Evolutionary conservation across 1,140 invertebrate genomes (phyloP).

Genomic region (Dendroctonus valens): DNA sequence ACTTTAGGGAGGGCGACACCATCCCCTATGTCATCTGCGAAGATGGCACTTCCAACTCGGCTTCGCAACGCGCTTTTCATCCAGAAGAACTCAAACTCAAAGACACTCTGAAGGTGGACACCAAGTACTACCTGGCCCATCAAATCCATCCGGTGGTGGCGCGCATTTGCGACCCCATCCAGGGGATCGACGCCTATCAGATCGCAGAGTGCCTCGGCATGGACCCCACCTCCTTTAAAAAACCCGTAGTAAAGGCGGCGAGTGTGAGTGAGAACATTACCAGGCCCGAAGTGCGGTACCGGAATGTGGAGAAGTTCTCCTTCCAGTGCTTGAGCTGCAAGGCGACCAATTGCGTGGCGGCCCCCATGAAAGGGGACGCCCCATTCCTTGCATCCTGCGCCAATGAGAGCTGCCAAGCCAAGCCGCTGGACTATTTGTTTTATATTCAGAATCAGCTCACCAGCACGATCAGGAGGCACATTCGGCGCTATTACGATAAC

Average conservation of each 20-base stretch:
- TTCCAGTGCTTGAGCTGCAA: constrained; percentile 64
- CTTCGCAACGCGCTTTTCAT: constrained; percentile 93
- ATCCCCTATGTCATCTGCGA: constrained; percentile 95
- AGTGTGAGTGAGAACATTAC: constrained; percentile 48
- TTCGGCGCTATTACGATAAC: constrained; percentile 74
- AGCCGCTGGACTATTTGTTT: constrained; percentile 63
- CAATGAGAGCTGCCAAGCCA: constrained; percentile 63
- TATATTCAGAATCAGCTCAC: constrained; percentile 73
- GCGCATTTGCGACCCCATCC: constrained; percentile 92
- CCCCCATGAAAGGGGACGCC: constrained; percentile 52
- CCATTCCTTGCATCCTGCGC: constrained; percentile 64
- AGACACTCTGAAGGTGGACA: constrained; percentile 72
- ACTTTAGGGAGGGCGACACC: constrained; percentile 90
- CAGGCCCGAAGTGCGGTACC: constrained; percentile 68
- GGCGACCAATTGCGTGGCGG: constrained; percentile 58
- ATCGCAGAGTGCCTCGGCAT: constrained; percentile 88
- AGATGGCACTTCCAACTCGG: constrained; percentile 74
- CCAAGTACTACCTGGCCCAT: constrained; percentile 79
- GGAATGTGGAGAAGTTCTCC: constrained; percentile 70
- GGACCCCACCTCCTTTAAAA: constrained; percentile 53
- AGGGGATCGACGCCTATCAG: constrained; percentile 85
- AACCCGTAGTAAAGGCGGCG: constrained; percentile 37
- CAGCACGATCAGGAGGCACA: constrained; percentile 62
- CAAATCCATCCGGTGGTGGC: constrained; percentile 94
- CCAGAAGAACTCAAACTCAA: constrained; percentile 82